phyloP scores from a whole-genome alignment of 2,888 invertebrate species.

The Polietes domitor region DNA sequence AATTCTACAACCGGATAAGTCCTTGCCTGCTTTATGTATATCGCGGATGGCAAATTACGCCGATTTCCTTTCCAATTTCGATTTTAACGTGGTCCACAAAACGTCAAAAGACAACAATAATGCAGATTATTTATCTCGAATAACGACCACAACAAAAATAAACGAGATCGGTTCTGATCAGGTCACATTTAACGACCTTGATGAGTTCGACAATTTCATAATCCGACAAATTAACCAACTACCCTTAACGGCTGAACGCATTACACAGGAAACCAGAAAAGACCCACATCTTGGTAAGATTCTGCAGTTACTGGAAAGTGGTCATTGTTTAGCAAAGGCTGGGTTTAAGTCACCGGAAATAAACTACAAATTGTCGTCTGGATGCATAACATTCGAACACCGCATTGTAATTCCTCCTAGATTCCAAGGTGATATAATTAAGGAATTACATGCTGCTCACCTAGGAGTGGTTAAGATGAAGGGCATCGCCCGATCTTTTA shows the following conservation, averaged over 20 bases:
- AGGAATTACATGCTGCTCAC: constrained; percentile 39
- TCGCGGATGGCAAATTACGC: constrained; percentile 26
- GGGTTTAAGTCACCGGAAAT: constrained; percentile 11
- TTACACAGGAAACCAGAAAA: background rate
- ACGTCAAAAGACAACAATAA: background rate
- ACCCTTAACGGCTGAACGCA: background rate
- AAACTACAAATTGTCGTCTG: constrained; percentile 5
- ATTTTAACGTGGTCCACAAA: constrained; percentile 13
- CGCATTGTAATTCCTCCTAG: constrained; percentile 25
- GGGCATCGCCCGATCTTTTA: constrained; percentile 37
- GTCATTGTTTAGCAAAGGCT: background rate
- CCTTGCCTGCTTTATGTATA: constrained; percentile 37
- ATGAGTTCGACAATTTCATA: too few species aligned
- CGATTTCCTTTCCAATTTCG: constrained; percentile 30
- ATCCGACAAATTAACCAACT: constrained; percentile 22
- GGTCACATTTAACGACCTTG: too few species aligned
- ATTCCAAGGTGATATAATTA: background rate
- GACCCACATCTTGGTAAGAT: constrained; percentile 4
- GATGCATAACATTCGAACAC: constrained; percentile 24
- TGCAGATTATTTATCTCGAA: background rate
- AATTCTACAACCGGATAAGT: constrained; percentile 49
- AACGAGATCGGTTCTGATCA: too few species aligned
- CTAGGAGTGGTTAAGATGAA: constrained; percentile 47
- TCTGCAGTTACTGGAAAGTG: background rate
- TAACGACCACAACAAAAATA: too few species aligned